These are phyloP conservation scores for Gasterosteus nipponicus DNA, from an alignment of 2,113 vertebrate genomes.

Conservation along the genomic window DNA sequence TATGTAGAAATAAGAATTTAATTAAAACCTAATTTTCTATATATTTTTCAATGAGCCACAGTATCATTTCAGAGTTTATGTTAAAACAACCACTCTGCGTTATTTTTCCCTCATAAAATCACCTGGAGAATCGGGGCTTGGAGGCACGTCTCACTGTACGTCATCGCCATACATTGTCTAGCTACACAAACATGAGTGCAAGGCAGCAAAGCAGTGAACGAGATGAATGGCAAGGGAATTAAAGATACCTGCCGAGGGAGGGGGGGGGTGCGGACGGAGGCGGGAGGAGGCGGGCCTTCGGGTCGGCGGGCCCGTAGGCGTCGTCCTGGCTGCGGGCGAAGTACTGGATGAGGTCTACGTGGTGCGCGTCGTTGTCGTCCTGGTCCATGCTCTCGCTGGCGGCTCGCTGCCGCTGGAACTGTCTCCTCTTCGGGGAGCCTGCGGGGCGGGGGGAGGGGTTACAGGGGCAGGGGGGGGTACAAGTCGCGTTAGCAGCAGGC, in stretches of 20 bases:
- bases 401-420: conserved; percentile 94
- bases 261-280: conserved; percentile 88
- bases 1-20: not conserved
- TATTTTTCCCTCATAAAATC: not conserved
- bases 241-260: conserved; percentile 99
- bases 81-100: not conserved
- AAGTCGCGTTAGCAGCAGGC: conserved; percentile 21
- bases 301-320: conserved; percentile 77
- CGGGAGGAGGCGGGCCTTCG: conserved; percentile 78
- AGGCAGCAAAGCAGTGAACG: conserved; percentile 74
- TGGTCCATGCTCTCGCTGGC: conserved; percentile 97
- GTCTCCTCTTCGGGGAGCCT: conserved; percentile 94
- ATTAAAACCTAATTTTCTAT: not conserved
- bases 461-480: too few species aligned
- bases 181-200: conserved; percentile 58
- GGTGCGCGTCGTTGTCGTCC: conserved; percentile 85
- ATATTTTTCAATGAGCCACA: not conserved
- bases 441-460: not conserved
- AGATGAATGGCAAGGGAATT: conserved; percentile 87
- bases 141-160: not conserved
- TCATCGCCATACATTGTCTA: conserved; percentile 11
- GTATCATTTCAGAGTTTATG: not conserved
- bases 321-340: conserved; percentile 87
- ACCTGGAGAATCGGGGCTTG: conserved; percentile 32
- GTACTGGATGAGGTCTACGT: conserved; percentile 93